Base-by-base conservation (phyloP, 2,888 invertebrate species). In the Halocaridina rubra region DNA sequence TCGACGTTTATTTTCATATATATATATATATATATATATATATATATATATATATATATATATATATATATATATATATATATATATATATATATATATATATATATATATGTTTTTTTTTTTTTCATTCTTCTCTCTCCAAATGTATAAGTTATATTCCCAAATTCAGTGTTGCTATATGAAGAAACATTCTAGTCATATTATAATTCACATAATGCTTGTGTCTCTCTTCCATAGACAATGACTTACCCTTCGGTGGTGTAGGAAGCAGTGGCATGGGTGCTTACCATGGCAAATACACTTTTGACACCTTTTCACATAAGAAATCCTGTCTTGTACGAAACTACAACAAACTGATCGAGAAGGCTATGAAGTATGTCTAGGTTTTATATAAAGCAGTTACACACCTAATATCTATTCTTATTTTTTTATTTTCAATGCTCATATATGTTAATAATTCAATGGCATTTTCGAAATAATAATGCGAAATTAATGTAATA, bases 201-300 rank as follows among this genome's bases (percentile, higher is more conserved):
- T n/a, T n/a, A n/a, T n/a, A n/a, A n/a, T n/a, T n/a, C n/a, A n/a
- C n/a, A n/a, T n/a, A n/a, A n/a, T n/a, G n/a, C n/a, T n/a, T n/a
- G n/a, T n/a, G n/a, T 13, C 53, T 57, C 53, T 10, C 22, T 1
- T 32, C 69, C 24, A 1, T 59, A 81, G 81, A 46, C 46, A 32
- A 22, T 33, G 94, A 95, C n/a, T 91, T 99, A 86, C 99, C 99
- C 0, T 99, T 99, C 91, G 99, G 99, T 78, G 99, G 99, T 10
- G 96, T 99, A 72, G 99, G 99, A 3, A 91, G 92, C 89, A 98
- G 98, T 90, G 99, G 99, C 71, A 96, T 98, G 92, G 98, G 98
- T 57, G 92, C 93, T 0, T 99, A 99, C 92, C 98, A 98, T 91
- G 99, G 99, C 84, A 95, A 95, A 91, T 72, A n/a, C 61, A 69